Evolutionary conservation across 2,113 vertebrate genomes (phyloP), one percentile per base, ranked within the genome.

Genomic region (Tupaia tana): DNA sequence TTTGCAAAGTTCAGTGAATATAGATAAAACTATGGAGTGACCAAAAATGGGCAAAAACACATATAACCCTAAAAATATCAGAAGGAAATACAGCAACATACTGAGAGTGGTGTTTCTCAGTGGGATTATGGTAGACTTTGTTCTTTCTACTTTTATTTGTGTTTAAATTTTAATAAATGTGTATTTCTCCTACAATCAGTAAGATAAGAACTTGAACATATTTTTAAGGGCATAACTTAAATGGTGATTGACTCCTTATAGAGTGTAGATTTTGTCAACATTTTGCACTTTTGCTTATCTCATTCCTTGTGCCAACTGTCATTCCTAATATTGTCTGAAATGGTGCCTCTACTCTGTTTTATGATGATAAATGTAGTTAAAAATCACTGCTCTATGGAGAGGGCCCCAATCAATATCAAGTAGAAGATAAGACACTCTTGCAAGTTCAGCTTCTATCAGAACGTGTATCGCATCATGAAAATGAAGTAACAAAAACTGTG

Each of bases 161-260:
- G 59, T 86, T 94, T 43, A 15, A 81, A 81, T 61, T 93, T 77
- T 90, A 84, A 27, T 80, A 75, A 78, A n/a, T 71, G 22, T 27
- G 59, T 63, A 70, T 59, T 66, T 64, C 13, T 54, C 93, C 75
- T 79, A 19, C 13, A 63, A 14, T 19, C 10, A 18, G 34, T 34
- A 81, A 90, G 58, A 31, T 74, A 75, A 77, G 13, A 67, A 31
- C 52, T 6, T 0, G 9, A 85, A 59, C 3, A 15, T 15, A 27
- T 58, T 67, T 77, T 86, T 56, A 94, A 90, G 14, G 34, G n/a
- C 20, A 18, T 58, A 52, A 61, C 25, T 80, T 54, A 59, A 43
- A 94, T 43, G 31, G 29, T 85, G 80, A 85, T 66, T 71, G 79
- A 59, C 24, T 86, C 24, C 25, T 80, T 9, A 56, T 0, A 18